Conservation (phyloP, 2,113 vertebrate species). For the Anhinga rufa region DNA sequence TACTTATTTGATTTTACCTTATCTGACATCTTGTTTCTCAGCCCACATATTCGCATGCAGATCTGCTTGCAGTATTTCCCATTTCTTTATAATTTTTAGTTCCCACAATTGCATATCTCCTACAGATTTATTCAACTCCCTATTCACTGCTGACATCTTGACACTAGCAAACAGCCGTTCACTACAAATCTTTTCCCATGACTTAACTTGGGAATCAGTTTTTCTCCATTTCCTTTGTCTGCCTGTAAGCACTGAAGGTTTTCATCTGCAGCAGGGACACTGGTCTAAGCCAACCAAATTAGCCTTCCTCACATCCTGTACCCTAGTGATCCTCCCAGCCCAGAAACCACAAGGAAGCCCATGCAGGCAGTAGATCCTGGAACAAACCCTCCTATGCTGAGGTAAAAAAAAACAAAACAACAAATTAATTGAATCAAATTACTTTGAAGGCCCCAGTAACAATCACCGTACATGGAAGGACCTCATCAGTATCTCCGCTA, state of each 20-base stretch:
- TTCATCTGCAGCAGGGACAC: neutral
- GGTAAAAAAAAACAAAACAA: neutral
- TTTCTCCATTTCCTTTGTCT: slow-evolving; percentile 31
- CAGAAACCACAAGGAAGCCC: neutral
- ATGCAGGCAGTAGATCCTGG: neutral
- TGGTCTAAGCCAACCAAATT: neutral
- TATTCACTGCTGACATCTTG: slow-evolving; percentile 16
- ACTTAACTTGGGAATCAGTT: slow-evolving; percentile 41
- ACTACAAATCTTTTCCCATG: slow-evolving; percentile 42
- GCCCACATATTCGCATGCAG: neutral
- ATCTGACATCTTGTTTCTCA: neutral
- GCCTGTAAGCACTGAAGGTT: neutral
- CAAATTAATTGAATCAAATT: neutral
- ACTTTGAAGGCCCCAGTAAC: neutral
- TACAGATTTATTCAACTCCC: slow-evolving; percentile 10
- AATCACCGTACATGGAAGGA: neutral
- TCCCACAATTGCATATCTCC: slow-evolving; percentile 4
- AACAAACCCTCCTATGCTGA: neutral
- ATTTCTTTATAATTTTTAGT: neutral
- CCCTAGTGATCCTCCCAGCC: neutral
- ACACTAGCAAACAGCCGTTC: neutral
- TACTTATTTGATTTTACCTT: neutral
- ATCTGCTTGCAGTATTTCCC: neutral
- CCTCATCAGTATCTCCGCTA: neutral
- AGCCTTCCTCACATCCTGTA: neutral